Evolutionary conservation across 1,140 invertebrate species (phyloP).

Genomic region (Aphaenogaster rudis): DNA sequence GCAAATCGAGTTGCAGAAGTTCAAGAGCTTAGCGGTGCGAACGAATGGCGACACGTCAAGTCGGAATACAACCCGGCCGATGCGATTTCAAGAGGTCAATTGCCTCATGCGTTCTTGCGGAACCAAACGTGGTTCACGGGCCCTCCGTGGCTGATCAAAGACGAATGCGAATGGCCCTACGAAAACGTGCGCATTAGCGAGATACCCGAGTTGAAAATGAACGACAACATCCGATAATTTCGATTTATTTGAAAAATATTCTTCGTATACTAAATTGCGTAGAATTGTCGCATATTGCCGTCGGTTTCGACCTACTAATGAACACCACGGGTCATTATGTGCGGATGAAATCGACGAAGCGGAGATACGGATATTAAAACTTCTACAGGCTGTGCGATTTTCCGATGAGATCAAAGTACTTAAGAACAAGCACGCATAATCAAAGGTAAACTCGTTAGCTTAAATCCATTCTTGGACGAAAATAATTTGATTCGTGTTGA

Average conservation of each 20-base stretch:
- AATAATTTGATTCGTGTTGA: neutral
- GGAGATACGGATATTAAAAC: neutral
- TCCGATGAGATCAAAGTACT: neutral
- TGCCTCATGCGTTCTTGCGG: no score
- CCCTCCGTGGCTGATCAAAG: neutral
- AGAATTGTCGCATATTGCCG: neutral
- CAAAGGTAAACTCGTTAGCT: neutral
- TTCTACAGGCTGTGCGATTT: neutral
- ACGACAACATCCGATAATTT: neutral
- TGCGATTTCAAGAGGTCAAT: no score
- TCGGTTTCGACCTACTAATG: neutral
- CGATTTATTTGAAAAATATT: neutral
- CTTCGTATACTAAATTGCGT: neutral
- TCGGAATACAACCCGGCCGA: neutral
- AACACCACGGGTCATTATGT: neutral
- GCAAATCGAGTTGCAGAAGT: slow-evolving; percentile 80
- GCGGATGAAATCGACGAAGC: neutral
- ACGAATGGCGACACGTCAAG: neutral
- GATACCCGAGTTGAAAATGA: neutral
- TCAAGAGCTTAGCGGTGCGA: slow-evolving; percentile 42
- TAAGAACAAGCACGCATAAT: neutral
- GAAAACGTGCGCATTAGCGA: neutral
- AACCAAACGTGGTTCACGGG: neutral
- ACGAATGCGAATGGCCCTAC: neutral
- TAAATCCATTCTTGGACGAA: slow-evolving; percentile 8